Conservation (phyloP, 2,888 invertebrate species). For the Rhynchonema sp. region DNA sequence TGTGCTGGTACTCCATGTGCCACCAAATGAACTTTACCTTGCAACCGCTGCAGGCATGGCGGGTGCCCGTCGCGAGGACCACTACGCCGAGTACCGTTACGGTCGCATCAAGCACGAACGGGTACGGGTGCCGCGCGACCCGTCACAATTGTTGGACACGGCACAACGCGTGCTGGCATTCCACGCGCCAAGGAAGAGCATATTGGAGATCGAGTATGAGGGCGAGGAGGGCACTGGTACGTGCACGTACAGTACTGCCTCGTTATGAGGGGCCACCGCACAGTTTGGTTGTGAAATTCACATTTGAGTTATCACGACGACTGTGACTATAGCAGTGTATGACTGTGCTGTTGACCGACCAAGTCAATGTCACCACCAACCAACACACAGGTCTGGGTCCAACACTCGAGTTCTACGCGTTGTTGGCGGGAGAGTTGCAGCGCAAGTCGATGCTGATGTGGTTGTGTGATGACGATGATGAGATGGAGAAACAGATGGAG, state of each 20-base stretch:
- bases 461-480: constrained; percentile 62
- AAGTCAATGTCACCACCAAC: background rate
- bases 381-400: constrained; percentile 71
- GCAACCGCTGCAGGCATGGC: constrained; percentile 13
- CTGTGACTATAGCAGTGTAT: background rate
- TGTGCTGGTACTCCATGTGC: no score
- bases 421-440: constrained; percentile 76
- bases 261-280: no score
- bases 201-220: constrained; percentile 68
- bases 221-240: constrained; percentile 49
- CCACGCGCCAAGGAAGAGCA: constrained; percentile 63
- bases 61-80: constrained; percentile 56
- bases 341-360: background rate
- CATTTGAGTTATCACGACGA: background rate
- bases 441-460: constrained; percentile 73
- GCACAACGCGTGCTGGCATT: constrained; percentile 64
- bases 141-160: constrained; percentile 55
- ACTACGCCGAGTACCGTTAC: constrained; percentile 56
- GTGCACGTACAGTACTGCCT: background rate
- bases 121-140: constrained; percentile 38
- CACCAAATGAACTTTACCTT: no score
- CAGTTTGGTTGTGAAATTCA: background rate
- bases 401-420: constrained; percentile 89
- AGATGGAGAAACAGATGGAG: constrained; percentile 15
- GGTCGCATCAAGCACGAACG: constrained; percentile 91